Conservation (phyloP, 2,888 invertebrate genomes). For the Drosophila bunnanda region DNA sequence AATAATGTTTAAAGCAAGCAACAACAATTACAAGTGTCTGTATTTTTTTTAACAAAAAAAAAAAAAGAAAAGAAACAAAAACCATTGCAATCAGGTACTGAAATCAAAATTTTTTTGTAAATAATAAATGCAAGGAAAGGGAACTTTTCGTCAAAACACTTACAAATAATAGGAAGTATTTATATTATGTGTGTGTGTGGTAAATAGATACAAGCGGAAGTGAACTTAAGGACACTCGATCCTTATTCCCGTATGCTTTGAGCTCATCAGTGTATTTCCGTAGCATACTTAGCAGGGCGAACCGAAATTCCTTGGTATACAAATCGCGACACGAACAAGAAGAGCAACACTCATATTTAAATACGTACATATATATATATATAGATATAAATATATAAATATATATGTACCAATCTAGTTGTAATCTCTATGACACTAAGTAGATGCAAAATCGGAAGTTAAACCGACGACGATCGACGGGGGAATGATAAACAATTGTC, state of each 20-base stretch:
- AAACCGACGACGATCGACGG: constrained; percentile 19
- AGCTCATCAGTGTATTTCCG: constrained; percentile 23
- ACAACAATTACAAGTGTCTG: constrained; percentile 60
- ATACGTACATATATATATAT: constrained; percentile 53
- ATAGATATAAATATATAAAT: not conserved
- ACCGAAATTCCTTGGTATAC: constrained; percentile 13
- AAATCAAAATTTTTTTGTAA: constrained; percentile 78
- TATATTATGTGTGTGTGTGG: constrained; percentile 13
- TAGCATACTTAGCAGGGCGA: constrained; percentile 40
- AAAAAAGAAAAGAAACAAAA: constrained; percentile 42
- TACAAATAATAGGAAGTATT: constrained; percentile 5
- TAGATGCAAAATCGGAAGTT: constrained; percentile 43
- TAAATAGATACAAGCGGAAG: constrained; percentile 7
- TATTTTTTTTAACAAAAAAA: constrained; percentile 34
- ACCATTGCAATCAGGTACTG: constrained; percentile 78
- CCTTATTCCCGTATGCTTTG: constrained; percentile 19
- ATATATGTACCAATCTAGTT: constrained; percentile 34
- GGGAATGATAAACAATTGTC: constrained; percentile 55
- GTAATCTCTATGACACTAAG: constrained; percentile 51
- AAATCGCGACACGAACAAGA: constrained; percentile 33
- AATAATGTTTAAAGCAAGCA: constrained; percentile 42
- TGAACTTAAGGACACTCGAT: constrained; percentile 17
- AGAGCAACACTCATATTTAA: constrained; percentile 27
- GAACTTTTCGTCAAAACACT: constrained; percentile 20
- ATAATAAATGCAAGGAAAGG: constrained; percentile 24